A percentile compares a stretch with the other conserved stretches of the same genome.
Conservation (phyloP, 2,113 vertebrate genomes). For the Centropus bengalensis region DNA sequence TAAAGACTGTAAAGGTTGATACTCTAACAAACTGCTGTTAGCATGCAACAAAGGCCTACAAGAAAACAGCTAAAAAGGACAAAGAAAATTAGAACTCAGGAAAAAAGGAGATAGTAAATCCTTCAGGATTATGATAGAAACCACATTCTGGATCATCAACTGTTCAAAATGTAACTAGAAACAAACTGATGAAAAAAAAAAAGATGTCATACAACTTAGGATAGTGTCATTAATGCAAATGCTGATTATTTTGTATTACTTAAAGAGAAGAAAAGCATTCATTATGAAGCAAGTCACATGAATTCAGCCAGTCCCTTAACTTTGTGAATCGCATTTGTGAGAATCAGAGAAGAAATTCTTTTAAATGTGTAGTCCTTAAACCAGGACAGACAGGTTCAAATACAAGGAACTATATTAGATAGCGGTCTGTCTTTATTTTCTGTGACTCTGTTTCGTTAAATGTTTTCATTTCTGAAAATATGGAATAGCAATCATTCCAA, state of each 20-base stretch:
- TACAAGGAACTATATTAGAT: not conserved
- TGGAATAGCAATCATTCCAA: conserved; percentile 1
- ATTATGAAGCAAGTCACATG: not conserved
- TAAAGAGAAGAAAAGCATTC: not conserved
- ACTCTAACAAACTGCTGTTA: conserved; percentile 10
- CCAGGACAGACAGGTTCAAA: not conserved
- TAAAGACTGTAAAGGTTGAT: conserved; percentile 29
- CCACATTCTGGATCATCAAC: not conserved
- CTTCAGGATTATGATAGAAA: not conserved
- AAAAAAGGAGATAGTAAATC: not conserved
- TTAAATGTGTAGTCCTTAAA: not conserved
- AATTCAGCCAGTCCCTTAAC: not conserved
- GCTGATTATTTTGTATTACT: not conserved
- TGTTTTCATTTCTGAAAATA: conserved; percentile 56
- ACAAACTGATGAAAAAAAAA: not conserved
- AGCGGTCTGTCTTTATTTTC: not conserved
- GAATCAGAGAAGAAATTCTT: not conserved
- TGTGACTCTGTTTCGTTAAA: not conserved
- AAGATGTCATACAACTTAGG: not conserved
- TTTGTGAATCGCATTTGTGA: not conserved
- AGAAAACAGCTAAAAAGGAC: not conserved
- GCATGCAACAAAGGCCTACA: not conserved
- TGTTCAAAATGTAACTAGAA: conserved; percentile 17
- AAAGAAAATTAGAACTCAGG: not conserved
- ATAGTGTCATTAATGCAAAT: not conserved